Conservation (phyloP, 2,113 vertebrate genomes). For the Prunella fulvescens region DNA sequence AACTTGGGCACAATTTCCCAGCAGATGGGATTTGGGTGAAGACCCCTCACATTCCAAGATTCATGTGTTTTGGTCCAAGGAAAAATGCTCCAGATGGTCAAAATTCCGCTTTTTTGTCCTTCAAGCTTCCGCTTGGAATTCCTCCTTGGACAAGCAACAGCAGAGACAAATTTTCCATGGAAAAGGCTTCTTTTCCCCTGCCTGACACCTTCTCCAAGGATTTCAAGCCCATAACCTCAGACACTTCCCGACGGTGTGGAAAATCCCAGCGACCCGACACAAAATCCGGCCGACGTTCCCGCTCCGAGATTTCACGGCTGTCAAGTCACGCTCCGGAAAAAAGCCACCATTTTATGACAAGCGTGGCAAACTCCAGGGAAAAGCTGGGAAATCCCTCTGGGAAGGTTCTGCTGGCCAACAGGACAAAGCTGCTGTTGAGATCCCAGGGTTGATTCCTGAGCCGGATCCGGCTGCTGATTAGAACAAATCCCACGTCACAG, state of each 20-base stretch:
- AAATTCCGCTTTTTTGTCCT: neutral
- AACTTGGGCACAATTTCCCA: neutral
- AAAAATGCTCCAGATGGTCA: neutral
- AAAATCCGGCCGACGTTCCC: neutral
- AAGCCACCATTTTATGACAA: neutral
- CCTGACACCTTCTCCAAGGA: neutral
- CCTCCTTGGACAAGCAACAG: fast-evolving
- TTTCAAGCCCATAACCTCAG: neutral
- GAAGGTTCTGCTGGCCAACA: neutral
- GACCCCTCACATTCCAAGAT: neutral
- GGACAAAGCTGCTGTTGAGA: neutral
- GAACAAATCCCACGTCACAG: neutral
- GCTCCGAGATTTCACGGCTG: neutral
- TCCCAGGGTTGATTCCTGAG: neutral
- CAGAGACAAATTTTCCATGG: neutral
- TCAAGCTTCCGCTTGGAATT: neutral
- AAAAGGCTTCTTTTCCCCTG: neutral
- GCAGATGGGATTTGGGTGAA: neutral
- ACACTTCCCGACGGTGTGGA: neutral
- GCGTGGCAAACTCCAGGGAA: neutral
- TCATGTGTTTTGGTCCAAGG: fast-evolving
- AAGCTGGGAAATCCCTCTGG: neutral
- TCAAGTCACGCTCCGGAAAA: neutral
- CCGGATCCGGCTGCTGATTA: fast-evolving
- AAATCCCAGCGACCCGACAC: neutral